Percentiles rank a stretch among this genome's conserved stretches.
Conservation (phyloP, 2,888 invertebrate genomes). For the Cheiracanthium punctorium region DNA sequence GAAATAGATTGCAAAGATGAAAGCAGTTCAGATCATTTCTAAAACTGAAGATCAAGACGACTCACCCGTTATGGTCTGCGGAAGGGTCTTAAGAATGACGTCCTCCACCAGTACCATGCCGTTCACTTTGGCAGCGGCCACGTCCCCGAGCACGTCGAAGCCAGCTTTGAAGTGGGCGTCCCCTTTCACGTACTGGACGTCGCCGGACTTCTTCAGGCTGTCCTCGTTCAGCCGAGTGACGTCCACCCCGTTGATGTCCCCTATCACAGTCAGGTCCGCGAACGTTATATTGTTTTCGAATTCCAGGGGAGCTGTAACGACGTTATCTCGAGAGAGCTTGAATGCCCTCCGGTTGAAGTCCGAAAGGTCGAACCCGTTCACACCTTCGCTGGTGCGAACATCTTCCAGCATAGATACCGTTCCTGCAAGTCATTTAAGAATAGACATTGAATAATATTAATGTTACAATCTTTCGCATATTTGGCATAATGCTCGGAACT, state of each 20-base stretch:
- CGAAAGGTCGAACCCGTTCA: slow-evolving; percentile 41
- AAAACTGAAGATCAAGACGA: background rate
- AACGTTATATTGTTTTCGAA: slow-evolving; percentile 30
- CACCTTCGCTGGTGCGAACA: slow-evolving; percentile 41
- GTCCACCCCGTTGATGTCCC: slow-evolving; percentile 45
- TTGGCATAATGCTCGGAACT: too few species aligned
- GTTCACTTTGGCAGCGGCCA: slow-evolving; percentile 48
- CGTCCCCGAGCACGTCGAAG: slow-evolving; percentile 57
- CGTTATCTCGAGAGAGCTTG: slow-evolving; percentile 35
- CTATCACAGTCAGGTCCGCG: slow-evolving; percentile 13
- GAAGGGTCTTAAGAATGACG: slow-evolving; percentile 33
- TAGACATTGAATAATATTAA: too few species aligned
- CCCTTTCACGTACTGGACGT: slow-evolving; percentile 33
- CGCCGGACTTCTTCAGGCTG: slow-evolving; percentile 30
- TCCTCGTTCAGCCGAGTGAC: slow-evolving; percentile 33
- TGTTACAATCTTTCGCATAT: too few species aligned
- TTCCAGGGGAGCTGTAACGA: background rate
- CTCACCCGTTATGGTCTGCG: slow-evolving; percentile 52
- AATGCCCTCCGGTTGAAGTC: slow-evolving; percentile 42
- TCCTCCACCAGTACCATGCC: slow-evolving; percentile 28
- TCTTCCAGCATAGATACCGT: slow-evolving; percentile 2
- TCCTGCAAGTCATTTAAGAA: too few species aligned
- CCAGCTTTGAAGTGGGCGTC: slow-evolving; percentile 40
- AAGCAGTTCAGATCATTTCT: too few species aligned
- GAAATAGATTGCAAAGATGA: too few species aligned